Percentiles rank a stretch among this genome's conserved stretches.
Evolutionary conservation across 1,140 invertebrate species (phyloP).

Genomic region (Aradophagus sp.): DNA sequence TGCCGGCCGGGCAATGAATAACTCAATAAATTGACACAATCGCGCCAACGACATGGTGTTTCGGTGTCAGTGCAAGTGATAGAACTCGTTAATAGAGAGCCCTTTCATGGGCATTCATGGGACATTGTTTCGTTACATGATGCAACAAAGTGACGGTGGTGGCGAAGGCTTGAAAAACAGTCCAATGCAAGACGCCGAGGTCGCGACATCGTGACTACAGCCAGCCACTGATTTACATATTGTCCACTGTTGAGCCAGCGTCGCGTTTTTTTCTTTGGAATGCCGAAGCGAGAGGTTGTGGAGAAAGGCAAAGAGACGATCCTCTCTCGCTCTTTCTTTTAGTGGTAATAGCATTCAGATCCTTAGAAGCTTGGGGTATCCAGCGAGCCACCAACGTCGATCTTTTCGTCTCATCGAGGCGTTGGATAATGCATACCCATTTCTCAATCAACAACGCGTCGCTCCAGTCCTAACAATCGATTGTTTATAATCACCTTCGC

Average conservation of each 20-base stretch:
- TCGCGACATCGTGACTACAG: slow-evolving; percentile 74
- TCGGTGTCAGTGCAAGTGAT: slow-evolving; percentile 63
- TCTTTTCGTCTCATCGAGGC: slow-evolving; percentile 44
- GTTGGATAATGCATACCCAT: slow-evolving; percentile 58
- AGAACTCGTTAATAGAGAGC: slow-evolving; percentile 65
- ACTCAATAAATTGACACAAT: slow-evolving; percentile 31
- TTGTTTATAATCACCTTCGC: slow-evolving; percentile 44
- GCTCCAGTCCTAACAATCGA: slow-evolving; percentile 41
- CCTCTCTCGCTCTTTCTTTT: slow-evolving; percentile 56
- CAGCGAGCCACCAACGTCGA: slow-evolving; percentile 64
- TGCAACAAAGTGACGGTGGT: slow-evolving; percentile 60
- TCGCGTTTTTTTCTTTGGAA: slow-evolving; percentile 71
- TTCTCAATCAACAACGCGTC: slow-evolving; percentile 54
- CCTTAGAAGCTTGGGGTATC: slow-evolving; percentile 66
- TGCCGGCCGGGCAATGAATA: too few species aligned
- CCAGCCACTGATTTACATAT: slow-evolving; percentile 74
- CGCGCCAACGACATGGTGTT: slow-evolving; percentile 35
- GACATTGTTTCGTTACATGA: slow-evolving; percentile 56
- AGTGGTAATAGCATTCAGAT: slow-evolving; percentile 72
- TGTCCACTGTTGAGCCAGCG: slow-evolving; percentile 69
- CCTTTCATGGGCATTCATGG: slow-evolving; percentile 63
- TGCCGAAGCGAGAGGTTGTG: slow-evolving; percentile 64
- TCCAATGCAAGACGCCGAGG: slow-evolving; percentile 68
- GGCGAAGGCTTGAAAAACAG: slow-evolving; percentile 67
- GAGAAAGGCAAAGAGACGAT: slow-evolving; percentile 61